Conservation (phyloP, 37 sponge, comb jelly and placozoan species). For the Oscarella lobularis region DNA sequence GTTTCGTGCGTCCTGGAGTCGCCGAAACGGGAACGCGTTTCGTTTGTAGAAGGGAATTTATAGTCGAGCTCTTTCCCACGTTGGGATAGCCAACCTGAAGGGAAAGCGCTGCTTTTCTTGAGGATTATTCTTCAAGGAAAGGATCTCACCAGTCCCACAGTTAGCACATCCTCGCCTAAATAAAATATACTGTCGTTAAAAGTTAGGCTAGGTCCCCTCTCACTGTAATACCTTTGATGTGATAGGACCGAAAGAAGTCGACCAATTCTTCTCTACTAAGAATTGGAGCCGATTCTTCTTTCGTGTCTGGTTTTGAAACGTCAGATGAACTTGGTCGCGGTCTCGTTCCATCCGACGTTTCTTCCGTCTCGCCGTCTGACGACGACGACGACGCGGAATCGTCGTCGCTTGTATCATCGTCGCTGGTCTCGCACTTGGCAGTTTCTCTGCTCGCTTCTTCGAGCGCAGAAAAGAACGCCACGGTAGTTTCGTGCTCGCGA, state of each 20-base stretch:
- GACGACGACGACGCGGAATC: background rate
- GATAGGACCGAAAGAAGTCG: too few relatives aligned
- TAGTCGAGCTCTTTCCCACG: slow-evolving; percentile 93
- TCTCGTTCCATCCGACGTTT: background rate
- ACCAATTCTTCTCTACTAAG: too few relatives aligned
- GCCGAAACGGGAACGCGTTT: slow-evolving; percentile 88
- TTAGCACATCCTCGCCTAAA: too few relatives aligned
- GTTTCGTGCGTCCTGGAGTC: slow-evolving; percentile 90
- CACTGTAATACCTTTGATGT: too few relatives aligned
- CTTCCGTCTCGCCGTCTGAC: background rate
- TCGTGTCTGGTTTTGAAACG: too few relatives aligned
- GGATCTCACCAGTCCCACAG: background rate
- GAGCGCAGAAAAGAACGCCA: slow-evolving; percentile 19
- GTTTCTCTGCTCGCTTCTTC: background rate
- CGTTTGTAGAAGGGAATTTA: slow-evolving; percentile 63
- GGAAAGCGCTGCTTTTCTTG: background rate
- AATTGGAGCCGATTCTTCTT: too few relatives aligned
- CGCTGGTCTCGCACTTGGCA: background rate
- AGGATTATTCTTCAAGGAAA: background rate
- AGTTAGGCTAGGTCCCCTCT: too few relatives aligned
- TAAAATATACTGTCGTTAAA: too few relatives aligned
- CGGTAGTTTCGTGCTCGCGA: background rate
- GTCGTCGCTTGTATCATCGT: background rate
- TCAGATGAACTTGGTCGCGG: too few relatives aligned
- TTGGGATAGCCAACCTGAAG: slow-evolving; percentile 82